A percentile compares a stretch with the other conserved stretches of the same genome.
These are phyloP conservation scores for Epiblema foenella DNA, from an alignment of 2,888 invertebrate species.

Conservation along the genomic window DNA sequence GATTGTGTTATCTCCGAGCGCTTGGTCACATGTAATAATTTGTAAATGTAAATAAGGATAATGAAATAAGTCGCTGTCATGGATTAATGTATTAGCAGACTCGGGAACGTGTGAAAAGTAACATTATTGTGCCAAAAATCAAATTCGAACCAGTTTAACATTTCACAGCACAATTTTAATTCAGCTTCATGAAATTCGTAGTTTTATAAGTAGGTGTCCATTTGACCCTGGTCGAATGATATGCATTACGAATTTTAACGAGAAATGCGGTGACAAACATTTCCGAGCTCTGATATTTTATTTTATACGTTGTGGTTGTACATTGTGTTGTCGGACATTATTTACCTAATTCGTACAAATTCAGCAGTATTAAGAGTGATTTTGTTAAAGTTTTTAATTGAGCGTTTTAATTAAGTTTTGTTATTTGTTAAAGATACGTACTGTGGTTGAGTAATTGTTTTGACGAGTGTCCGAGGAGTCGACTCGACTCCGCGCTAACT, in stretches of 20 bases:
- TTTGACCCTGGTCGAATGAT: background rate
- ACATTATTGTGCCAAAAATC: conserved; percentile 76
- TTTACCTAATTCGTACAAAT: conserved; percentile 84
- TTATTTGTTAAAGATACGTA: conserved; percentile 78
- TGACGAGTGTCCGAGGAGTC: conserved; percentile 27
- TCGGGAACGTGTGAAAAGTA: conserved; percentile 54
- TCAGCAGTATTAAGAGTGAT: conserved; percentile 84
- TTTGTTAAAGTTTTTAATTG: conserved; percentile 83
- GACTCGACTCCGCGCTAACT: conserved; percentile 12
- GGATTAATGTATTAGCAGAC: conserved; percentile 46
- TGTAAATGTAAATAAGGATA: conserved; percentile 54
- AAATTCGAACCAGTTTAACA: conserved; percentile 47
- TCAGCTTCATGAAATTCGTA: background rate
- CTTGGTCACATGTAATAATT: conserved; percentile 48
- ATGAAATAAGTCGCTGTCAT: conserved; percentile 54
- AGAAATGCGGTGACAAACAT: conserved; percentile 18
- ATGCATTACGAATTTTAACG: conserved; percentile 1
- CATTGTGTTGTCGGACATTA: conserved; percentile 66
- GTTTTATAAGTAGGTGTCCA: conserved; percentile 8
- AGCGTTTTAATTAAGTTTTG: conserved; percentile 82
- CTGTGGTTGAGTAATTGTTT: conserved; percentile 56
- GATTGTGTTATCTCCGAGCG: conserved; percentile 41
- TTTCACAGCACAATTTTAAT: conserved; percentile 27
- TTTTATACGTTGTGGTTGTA: conserved; percentile 64
- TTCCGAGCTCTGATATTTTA: conserved; percentile 28